Base-by-base conservation (phyloP, 2,888 invertebrate species). In the Sesia apiformis region DNA sequence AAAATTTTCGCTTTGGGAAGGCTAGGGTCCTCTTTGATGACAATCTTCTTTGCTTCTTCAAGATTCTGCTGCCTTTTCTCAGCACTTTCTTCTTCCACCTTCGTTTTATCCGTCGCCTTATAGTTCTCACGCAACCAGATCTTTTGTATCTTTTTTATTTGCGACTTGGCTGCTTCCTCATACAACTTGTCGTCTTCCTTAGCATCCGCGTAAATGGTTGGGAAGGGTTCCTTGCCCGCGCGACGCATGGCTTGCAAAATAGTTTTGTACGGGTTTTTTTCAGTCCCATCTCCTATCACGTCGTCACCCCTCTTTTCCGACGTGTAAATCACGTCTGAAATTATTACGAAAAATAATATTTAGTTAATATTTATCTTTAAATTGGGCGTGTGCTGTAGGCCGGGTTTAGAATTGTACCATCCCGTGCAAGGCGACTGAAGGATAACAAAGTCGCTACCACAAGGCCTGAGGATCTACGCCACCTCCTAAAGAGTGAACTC, bases 131-230 rank as follows among this genome's bases (percentile, higher is more conserved):
- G 91, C 0, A 91, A 88, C 93, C 95, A 98, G 40, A 97, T 91
- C 78, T 99, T 98, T 57, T 95, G 94, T 4, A 96, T 91, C 81
- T 99, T 99, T 76, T 99, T 99, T 61, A 98, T 69, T 69, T 98
- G 98, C 0, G 98, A 94, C 75, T 98, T 98, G 0, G 98, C 94
- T 4, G 94, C 96, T 5, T 80, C 91, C 63, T 97, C 97, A 79
- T 92, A 99, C 0, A 72, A 65, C 43, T 88, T 82, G 0, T 87
- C 90, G 43, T 93, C 93, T 55, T 94, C 93, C 79, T 95, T 96
- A 0, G 93, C 91, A 76, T 98, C 97, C 39, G 95, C 95, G 72
- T 93, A 96, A 59, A 97, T 96, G 0, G 91, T 85, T 0, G 97
- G 97, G 70, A 97, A 96, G 0, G 97, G 97, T 72, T 97, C 97